Conservation (phyloP, 2,113 vertebrate genomes). For the Perccottus glenii region DNA sequence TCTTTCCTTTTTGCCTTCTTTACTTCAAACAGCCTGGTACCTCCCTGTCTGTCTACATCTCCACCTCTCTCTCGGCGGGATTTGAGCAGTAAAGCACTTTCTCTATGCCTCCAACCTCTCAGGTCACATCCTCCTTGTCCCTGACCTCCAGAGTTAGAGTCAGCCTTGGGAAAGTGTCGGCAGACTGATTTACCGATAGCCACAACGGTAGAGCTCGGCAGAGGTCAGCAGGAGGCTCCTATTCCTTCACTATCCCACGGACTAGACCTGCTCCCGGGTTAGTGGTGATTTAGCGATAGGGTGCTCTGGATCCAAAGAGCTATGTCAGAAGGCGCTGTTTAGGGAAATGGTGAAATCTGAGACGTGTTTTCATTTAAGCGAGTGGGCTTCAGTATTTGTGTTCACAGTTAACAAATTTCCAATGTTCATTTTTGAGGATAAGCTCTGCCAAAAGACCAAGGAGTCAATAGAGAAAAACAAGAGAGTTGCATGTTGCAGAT, state of each 20-base stretch:
- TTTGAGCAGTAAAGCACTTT: conserved; percentile 48
- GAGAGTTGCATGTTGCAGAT: too few species aligned
- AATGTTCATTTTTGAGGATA: neutral
- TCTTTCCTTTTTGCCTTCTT: conserved; percentile 23
- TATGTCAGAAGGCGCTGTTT: conserved; percentile 52
- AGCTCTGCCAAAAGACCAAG: neutral
- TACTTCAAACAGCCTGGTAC: conserved; percentile 17
- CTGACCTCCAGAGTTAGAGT: conserved; percentile 55
- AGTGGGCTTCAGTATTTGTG: neutral
- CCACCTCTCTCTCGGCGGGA: conserved; percentile 44
- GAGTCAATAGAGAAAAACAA: too few species aligned
- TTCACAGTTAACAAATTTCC: neutral
- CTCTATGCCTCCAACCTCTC: conserved; percentile 46
- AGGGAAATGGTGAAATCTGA: conserved; percentile 64
- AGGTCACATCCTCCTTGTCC: conserved; percentile 66
- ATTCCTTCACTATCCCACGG: conserved; percentile 59
- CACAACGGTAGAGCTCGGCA: conserved; percentile 32
- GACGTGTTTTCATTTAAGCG: conserved; percentile 52
- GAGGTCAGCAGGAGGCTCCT: conserved; percentile 56
- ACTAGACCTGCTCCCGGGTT: conserved; percentile 46
- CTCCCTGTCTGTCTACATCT: conserved; percentile 3
- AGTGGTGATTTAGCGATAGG: conserved; percentile 67
- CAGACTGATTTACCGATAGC: conserved; percentile 71
- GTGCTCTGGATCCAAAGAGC: conserved; percentile 43
- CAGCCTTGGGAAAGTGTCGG: conserved; percentile 69